Evolutionary conservation across 2,888 invertebrate genomes (phyloP).

Genomic region (Pandemis corylana): DNA sequence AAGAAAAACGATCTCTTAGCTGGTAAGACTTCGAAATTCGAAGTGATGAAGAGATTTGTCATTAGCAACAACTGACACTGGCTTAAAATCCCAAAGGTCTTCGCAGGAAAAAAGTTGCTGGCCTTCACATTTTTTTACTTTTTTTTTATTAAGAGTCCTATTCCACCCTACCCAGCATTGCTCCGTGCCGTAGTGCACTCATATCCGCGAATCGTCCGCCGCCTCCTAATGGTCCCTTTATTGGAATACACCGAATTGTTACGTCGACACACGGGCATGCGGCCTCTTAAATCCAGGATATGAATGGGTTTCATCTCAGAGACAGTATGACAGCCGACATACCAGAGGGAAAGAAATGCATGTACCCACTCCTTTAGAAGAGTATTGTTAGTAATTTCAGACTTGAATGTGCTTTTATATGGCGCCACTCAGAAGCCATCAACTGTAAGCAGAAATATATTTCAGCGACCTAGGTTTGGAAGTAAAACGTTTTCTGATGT

Average conservation of each 20-base stretch:
- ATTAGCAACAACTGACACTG: too few relatives aligned
- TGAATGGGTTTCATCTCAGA: conserved; percentile 31
- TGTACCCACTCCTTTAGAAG: neutral
- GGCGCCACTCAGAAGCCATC: neutral
- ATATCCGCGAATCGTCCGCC: conserved; percentile 61
- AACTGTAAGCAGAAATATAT: neutral
- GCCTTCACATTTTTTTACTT: neutral
- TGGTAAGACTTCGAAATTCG: too few relatives aligned
- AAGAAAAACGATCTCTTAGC: too few relatives aligned
- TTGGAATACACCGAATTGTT: conserved; percentile 79
- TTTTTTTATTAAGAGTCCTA: conserved; percentile 40
- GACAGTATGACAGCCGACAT: conserved; percentile 16
- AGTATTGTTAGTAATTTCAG: neutral
- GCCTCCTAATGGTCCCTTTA: conserved; percentile 76
- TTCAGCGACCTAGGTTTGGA: neutral
- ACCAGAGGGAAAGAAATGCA: neutral
- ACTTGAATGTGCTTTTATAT: neutral
- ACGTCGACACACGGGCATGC: conserved; percentile 53
- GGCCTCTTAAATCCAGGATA: conserved; percentile 35
- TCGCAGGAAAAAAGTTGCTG: too few relatives aligned
- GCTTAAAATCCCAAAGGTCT: too few relatives aligned
- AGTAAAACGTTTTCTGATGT: neutral
- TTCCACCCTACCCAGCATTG: conserved; percentile 53
- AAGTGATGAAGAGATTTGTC: too few relatives aligned
- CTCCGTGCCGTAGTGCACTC: conserved; percentile 63